Evolutionary conservation across 2,113 vertebrate genomes (phyloP).

Genomic region (Corvus hawaiiensis): DNA sequence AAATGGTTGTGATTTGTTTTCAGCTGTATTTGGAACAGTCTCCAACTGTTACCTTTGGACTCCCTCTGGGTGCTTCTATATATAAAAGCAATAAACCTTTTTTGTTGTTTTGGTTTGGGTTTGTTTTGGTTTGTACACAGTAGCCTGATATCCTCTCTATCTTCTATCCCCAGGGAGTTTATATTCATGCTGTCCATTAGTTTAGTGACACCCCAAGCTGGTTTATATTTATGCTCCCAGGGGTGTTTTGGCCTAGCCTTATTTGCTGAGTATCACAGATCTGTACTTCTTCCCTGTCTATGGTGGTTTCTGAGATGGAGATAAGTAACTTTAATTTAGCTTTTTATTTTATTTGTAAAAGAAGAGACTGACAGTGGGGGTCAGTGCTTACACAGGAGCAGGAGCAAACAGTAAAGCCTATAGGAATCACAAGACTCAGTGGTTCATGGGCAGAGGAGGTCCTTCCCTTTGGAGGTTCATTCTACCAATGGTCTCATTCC

Average conservation of each 20-base stretch:
- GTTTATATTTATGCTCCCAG: background rate
- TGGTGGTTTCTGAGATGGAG: background rate
- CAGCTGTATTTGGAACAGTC: background rate
- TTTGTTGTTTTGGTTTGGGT: background rate
- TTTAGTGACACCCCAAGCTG: background rate
- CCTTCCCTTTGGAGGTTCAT: background rate
- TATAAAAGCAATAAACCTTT: background rate
- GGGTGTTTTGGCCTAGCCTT: background rate
- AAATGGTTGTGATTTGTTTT: background rate
- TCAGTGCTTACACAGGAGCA: background rate
- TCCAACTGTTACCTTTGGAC: background rate
- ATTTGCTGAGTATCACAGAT: background rate
- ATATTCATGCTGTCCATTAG: background rate
- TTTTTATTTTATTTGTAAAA: background rate
- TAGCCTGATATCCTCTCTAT: background rate
- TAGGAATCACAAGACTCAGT: background rate
- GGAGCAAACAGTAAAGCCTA: background rate
- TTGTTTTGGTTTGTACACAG: background rate
- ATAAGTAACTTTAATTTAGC: background rate
- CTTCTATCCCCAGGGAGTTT: background rate
- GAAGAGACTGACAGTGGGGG: background rate
- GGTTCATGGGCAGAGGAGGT: background rate
- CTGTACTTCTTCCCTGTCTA: background rate
- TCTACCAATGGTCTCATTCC: background rate
- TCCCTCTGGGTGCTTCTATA: background rate